Percentiles rank a stretch among this genome's conserved stretches.
Evolutionary conservation across 2,888 invertebrate genomes (phyloP).

Genomic region (Troides aeacus): DNA sequence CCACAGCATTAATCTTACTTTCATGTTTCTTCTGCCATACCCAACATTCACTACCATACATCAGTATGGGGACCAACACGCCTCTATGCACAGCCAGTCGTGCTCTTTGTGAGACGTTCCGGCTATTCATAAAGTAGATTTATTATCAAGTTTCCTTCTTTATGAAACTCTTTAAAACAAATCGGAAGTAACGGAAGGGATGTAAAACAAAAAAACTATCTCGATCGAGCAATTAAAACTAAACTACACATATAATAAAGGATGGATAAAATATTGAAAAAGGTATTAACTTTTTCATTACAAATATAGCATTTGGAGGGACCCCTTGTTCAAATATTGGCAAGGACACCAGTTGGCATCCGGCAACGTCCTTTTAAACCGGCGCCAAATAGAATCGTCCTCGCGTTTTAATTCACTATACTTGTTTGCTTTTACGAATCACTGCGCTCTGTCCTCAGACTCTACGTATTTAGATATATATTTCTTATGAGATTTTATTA

Average conservation of each 20-base stretch:
- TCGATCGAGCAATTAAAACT: not conserved
- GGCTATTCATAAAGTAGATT: too few species aligned
- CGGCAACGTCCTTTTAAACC: conserved; percentile 17
- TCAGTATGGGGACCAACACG: too few species aligned
- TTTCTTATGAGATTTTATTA: not conserved
- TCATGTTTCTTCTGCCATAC: too few species aligned
- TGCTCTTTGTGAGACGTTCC: too few species aligned
- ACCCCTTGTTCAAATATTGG: conserved; percentile 17
- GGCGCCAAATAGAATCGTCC: conserved; percentile 12
- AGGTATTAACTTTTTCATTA: conserved; percentile 3
- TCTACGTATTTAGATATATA: not conserved
- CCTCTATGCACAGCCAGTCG: too few species aligned
- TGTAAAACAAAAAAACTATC: too few species aligned
- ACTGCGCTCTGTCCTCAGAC: not conserved
- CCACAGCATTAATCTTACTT: too few species aligned
- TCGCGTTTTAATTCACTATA: conserved; percentile 10
- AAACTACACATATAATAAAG: not conserved
- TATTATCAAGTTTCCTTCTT: too few species aligned
- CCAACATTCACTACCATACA: too few species aligned
- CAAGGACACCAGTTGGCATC: conserved; percentile 16
- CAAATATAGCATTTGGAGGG: conserved; percentile 10
- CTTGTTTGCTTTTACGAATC: conserved; percentile 6
- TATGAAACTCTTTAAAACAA: too few species aligned
- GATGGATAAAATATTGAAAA: not conserved
- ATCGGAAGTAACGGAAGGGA: too few species aligned